Percentiles rank a stretch among this genome's conserved stretches.
phyloP scores from a whole-genome alignment of 2,113 vertebrate genomes.

The Triplophysa dalaica region DNA sequence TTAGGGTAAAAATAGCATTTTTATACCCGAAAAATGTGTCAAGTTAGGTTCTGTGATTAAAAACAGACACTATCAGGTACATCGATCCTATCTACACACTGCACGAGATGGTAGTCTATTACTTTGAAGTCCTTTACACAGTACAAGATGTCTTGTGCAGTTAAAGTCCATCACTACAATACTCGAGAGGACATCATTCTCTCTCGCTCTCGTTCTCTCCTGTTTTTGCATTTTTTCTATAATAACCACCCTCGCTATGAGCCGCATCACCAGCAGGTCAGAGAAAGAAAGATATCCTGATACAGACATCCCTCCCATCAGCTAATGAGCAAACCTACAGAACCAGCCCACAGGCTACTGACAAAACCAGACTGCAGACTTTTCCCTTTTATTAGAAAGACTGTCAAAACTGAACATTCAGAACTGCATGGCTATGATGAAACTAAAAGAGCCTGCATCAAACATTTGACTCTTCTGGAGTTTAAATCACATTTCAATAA shows the following conservation, averaged over 20 bases:
- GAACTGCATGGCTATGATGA: neutral
- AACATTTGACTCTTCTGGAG: neutral
- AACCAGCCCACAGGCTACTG: neutral
- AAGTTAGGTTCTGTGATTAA: neutral
- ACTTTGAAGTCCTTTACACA: neutral
- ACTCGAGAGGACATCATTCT: slow-evolving; percentile 2
- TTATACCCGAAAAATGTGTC: neutral
- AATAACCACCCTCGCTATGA: slow-evolving; percentile 41
- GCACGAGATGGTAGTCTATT: neutral
- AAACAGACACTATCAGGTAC: neutral
- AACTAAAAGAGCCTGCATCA: neutral
- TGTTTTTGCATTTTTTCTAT: slow-evolving; percentile 15
- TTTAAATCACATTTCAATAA: neutral
- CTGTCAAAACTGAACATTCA: slow-evolving; percentile 18
- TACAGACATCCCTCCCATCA: neutral
- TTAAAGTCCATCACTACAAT: slow-evolving; percentile 24
- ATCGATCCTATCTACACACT: neutral
- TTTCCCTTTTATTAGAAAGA: slow-evolving; percentile 24
- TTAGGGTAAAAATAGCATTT: too few relatives aligned
- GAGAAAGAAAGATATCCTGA: slow-evolving; percentile 19
- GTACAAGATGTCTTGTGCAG: neutral
- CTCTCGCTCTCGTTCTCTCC: neutral
- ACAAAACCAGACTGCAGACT: slow-evolving; percentile 5
- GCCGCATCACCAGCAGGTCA: slow-evolving; percentile 15
- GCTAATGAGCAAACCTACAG: slow-evolving; percentile 9